Evolutionary conservation across 1,140 invertebrate genomes (phyloP), one percentile per base, ranked within the genome.

Genomic region (Lucilia cuprina): DNA sequence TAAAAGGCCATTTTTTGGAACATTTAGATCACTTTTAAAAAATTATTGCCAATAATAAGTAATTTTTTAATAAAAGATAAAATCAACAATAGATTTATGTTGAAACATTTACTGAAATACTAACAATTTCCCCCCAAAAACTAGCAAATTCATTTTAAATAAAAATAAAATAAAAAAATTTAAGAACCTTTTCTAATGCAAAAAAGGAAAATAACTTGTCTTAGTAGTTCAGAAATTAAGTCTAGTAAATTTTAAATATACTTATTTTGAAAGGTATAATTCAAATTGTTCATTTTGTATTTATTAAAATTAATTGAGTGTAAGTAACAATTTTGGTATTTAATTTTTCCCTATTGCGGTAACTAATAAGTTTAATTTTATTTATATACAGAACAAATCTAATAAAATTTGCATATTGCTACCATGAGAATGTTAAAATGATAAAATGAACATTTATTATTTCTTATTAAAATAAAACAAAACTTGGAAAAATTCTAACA

Each of bases 231-330:
- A 30, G 25, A 30, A 30, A 30, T 30, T 30, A 30, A 30, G 25
- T 30, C 25, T n/a, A 30, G 1, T 30, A 30, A 30, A 30, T 3
- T 30, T 30, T 30, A 3, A 30, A 30, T 30, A 2, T 30, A 30
- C 25, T 30, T 30, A 30, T 30, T 30, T 30, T 30, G 25, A 30
- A 30, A 30, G 25, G 25, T 30, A 2, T 30, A 30, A 30, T 41
- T 0, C 10, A 41, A 41, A 41, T 7, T 2, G 41, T 41, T 41
- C 41, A 17, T 60, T 60, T 14, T 5, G 14, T n/a, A 60, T 70
- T 70, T 70, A 70, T 70, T 19, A 70, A 70, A 70, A 70, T 70
- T 70, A 70, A 70, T 70, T 70, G 65, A 10, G n/a, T 21, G 65
- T 70, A 70, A 70, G 12, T 21, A 60, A 60, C 19, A 10, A 21